Conservation (phyloP, 2,797 vertebrate species). For the Microctenopoma lineatum region DNA sequence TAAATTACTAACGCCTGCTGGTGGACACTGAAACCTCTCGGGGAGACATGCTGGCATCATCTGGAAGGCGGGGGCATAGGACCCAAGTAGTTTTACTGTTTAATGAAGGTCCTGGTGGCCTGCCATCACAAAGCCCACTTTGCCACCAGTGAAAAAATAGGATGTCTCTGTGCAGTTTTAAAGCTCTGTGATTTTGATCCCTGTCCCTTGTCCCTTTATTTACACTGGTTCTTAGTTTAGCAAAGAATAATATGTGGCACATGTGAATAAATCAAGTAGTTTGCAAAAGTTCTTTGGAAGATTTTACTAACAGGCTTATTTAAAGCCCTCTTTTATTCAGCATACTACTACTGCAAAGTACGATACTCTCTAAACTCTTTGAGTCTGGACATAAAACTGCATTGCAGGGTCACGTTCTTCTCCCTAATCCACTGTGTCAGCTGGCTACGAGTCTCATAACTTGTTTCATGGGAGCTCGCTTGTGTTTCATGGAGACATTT, state of each 20-base stretch:
- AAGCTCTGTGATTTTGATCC: conserved; percentile 54
- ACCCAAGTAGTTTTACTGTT: conserved; percentile 59
- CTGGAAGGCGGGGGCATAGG: conserved; percentile 38
- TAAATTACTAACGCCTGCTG: conserved; percentile 75
- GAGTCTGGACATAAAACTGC: conserved; percentile 8
- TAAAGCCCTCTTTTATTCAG: conserved; percentile 22
- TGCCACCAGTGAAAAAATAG: conserved; percentile 62
- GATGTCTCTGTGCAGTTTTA: conserved; percentile 57
- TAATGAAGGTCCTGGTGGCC: conserved; percentile 79
- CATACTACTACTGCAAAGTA: conserved; percentile 26
- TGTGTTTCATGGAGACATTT: conserved; percentile 53
- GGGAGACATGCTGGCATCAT: conserved; percentile 60
- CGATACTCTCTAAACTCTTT: background rate
- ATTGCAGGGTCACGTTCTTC: conserved; percentile 37
- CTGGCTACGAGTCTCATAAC: conserved; percentile 33
- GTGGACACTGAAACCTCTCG: conserved; percentile 65
- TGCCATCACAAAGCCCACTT: conserved; percentile 64
- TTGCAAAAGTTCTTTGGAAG: conserved; percentile 27
- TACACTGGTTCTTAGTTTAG: conserved; percentile 35
- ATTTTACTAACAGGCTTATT: conserved; percentile 29
- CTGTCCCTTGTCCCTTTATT: conserved; percentile 35
- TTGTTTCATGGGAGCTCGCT: conserved; percentile 40
- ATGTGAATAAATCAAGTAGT: conserved; percentile 61
- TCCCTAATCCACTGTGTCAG: conserved; percentile 43
- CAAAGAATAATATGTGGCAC: conserved; percentile 58